Percentiles rank a stretch among this genome's conserved stretches.
These are phyloP conservation scores for Limenitis camilla DNA, from an alignment of 2,888 invertebrate genomes.

Conservation along the genomic window DNA sequence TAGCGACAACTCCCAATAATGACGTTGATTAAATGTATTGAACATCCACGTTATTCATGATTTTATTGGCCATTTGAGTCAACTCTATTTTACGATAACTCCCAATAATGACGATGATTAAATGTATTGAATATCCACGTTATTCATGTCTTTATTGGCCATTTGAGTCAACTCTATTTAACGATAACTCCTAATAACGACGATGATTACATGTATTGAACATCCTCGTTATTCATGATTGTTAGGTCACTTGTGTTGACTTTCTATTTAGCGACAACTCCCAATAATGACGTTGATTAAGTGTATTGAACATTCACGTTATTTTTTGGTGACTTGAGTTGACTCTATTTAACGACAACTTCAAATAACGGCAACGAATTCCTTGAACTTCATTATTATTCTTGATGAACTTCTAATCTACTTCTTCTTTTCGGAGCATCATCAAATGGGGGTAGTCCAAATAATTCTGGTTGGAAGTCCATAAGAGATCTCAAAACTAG, in stretches of 20 bases:
- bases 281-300: too few relatives aligned
- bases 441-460: slow-evolving; percentile 83
- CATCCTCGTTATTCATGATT: too few relatives aligned
- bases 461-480: slow-evolving; percentile 86
- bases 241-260: too few relatives aligned
- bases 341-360: neutral
- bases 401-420: slow-evolving; percentile 8
- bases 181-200: too few relatives aligned
- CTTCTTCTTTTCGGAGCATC: slow-evolving; percentile 13
- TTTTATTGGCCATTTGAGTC: neutral
- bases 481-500: slow-evolving; percentile 79
- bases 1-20: neutral
- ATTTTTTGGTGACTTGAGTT: too few relatives aligned
- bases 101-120: neutral
- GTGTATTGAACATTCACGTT: too few relatives aligned
- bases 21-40: neutral
- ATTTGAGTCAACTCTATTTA: neutral
- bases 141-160: too few relatives aligned
- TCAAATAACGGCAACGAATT: neutral
- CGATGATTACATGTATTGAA: too few relatives aligned
- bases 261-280: too few relatives aligned
- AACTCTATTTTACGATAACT: neutral
- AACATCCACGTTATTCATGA: too few relatives aligned
- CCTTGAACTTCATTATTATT: neutral
- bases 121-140: neutral